Evolutionary conservation across 2,113 vertebrate genomes (phyloP).

Genomic region (Bothrops jararaca): DNA sequence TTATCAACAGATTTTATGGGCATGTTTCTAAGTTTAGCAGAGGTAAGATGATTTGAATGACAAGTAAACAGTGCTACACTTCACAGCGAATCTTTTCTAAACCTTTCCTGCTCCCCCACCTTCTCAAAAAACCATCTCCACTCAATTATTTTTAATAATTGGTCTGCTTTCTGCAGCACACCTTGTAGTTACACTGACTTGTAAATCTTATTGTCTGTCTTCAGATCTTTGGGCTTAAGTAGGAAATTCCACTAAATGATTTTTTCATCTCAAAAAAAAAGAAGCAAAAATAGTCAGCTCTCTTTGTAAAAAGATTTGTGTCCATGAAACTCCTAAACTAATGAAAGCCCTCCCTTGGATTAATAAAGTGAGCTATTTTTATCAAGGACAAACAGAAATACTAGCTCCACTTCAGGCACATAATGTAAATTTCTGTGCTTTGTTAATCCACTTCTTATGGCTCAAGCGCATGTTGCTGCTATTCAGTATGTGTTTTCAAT

Average conservation of each 20-base stretch:
- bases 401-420: not conserved
- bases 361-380: slow-evolving; percentile 4
- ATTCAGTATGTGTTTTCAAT: not conserved
- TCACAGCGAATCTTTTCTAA: slow-evolving; percentile 48
- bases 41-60: slow-evolving; percentile 28
- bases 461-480: not conserved
- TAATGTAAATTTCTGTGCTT: not conserved
- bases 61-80: slow-evolving; percentile 36
- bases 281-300: slow-evolving; percentile 1
- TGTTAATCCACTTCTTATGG: not conserved
- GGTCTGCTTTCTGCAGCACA: slow-evolving; percentile 37
- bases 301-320: not conserved
- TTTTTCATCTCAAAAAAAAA: slow-evolving; percentile 12
- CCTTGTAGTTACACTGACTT: slow-evolving; percentile 42
- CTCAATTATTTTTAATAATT: slow-evolving; percentile 48
- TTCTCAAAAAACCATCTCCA: slow-evolving; percentile 39
- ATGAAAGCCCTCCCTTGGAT: slow-evolving; percentile 37
- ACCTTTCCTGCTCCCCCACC: slow-evolving; percentile 25
- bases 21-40: slow-evolving; percentile 18
- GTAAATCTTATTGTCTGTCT: slow-evolving; percentile 51
- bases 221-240: slow-evolving; percentile 32
- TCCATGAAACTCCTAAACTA: slow-evolving; percentile 8
- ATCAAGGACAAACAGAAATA: not conserved
- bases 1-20: slow-evolving; percentile 17
- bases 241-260: slow-evolving; percentile 37